Conservation (phyloP, 2,113 vertebrate species). For the Grammomys dolichurus region DNA sequence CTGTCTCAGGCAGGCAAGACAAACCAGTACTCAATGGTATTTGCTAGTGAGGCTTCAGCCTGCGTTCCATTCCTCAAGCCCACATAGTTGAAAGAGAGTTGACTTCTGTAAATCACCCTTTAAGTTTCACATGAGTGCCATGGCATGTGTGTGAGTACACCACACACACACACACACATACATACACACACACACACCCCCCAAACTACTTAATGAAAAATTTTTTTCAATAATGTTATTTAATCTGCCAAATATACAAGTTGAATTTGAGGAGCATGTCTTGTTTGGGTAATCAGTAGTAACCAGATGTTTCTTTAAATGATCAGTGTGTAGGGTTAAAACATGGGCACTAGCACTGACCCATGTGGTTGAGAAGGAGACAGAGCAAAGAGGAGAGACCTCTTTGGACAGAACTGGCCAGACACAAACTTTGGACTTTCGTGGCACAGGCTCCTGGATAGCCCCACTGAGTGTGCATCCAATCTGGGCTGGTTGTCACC, state of each 20-base stretch:
- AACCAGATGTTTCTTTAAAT: slow-evolving; percentile 76
- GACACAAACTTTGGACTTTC: slow-evolving; percentile 73
- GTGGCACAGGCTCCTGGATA: slow-evolving; percentile 64
- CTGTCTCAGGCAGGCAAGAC: neutral
- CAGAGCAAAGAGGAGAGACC: slow-evolving; percentile 56
- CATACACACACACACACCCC: neutral
- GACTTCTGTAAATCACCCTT: neutral
- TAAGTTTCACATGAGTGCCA: too few species aligned
- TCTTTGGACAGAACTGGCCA: neutral
- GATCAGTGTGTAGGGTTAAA: slow-evolving; percentile 81
- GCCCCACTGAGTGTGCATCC: slow-evolving; percentile 59
- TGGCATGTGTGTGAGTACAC: neutral
- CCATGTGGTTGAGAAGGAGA: slow-evolving; percentile 44
- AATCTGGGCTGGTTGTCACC: slow-evolving; percentile 64
- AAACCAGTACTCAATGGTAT: too few species aligned
- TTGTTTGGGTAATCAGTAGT: slow-evolving; percentile 80
- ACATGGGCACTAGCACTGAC: slow-evolving; percentile 79
- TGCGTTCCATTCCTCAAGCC: neutral
- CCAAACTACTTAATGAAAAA: neutral
- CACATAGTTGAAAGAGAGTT: neutral
- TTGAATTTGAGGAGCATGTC: slow-evolving; percentile 77
- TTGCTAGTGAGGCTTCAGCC: too few species aligned
- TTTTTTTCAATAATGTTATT: slow-evolving; percentile 61
- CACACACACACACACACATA: neutral
- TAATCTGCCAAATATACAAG: slow-evolving; percentile 91